Base-by-base conservation (phyloP, 2,113 vertebrate species). In the Progne subis region DNA sequence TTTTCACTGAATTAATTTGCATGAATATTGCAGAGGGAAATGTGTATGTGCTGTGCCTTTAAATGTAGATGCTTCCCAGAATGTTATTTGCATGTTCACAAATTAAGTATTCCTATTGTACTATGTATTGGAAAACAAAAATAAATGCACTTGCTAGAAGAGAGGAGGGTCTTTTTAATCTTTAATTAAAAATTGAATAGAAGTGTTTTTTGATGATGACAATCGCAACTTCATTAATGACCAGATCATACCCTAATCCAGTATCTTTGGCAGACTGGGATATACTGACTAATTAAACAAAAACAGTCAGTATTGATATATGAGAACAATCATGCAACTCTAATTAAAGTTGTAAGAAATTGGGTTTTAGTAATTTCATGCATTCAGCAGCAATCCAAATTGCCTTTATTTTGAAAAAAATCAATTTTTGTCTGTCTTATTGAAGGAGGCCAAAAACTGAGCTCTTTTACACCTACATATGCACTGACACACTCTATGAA, bases 201-300 rank as follows among this genome's bases (percentile, higher is more conserved):
- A 65, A 75, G 5, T 64, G n/a, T 61, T 83, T 88, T 94, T 83
- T 86, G 93, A 92, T 92, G 41, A 82, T 88, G 92, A 86, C 80
- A 84, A 19, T 94, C 61, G 93, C 60, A 60, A 19, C 64, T 92
- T 90, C 82, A 82, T 90, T 93, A 83, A 60, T 59, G 82, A 86
- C 52, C 76, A 93, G 84, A 95, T 91, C 89, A 85, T 82, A 80
- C 31, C 18, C 37, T 90, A 90, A 96, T 92, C 72, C 64, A 76
- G 47, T 88, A 86, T 34, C 47, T 92, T 26, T n/a, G 56, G 47
- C 57, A 94, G 53, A 91, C 60, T 83, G 76, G 83, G 72, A 92
- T 92, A 96, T 95, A 94, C 86, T 83, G 53, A 88, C 49, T 95
- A 96, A 97, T 95, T 93, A 95, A 96, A 95, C 67, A 92, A 83